Evolutionary conservation across 2,888 invertebrate species (phyloP).

Genomic region (Rhingia campestris): DNA sequence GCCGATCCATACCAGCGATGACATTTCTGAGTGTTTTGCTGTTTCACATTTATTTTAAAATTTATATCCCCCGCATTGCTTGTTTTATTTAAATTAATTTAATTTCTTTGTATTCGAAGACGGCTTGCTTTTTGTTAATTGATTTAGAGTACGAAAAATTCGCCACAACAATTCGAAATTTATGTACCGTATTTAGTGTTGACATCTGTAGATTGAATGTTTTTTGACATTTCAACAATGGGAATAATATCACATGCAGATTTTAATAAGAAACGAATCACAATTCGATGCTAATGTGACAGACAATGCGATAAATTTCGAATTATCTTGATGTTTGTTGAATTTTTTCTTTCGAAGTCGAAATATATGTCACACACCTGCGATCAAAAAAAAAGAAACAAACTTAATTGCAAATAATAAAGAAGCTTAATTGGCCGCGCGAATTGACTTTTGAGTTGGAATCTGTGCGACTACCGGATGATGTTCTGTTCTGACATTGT

Average conservation of each 20-base stretch:
- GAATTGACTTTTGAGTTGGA: slow-evolving; percentile 55
- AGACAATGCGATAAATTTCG: slow-evolving; percentile 42
- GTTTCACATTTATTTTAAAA: slow-evolving; percentile 62
- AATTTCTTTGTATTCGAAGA: not conserved
- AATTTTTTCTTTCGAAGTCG: slow-evolving; percentile 31
- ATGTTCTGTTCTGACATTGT: slow-evolving; percentile 17
- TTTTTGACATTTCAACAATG: slow-evolving; percentile 67
- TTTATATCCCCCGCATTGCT: slow-evolving; percentile 67
- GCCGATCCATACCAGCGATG: slow-evolving; percentile 47
- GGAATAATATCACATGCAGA: slow-evolving; percentile 25
- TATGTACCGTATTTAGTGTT: slow-evolving; percentile 42
- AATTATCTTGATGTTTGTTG: slow-evolving; percentile 30
- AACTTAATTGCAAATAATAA: slow-evolving; percentile 70
- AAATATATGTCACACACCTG: slow-evolving; percentile 66
- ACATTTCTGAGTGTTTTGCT: slow-evolving; percentile 64
- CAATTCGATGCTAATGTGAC: slow-evolving; percentile 58
- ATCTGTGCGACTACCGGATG: slow-evolving; percentile 64
- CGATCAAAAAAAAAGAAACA: slow-evolving; percentile 9
- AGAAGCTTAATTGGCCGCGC: slow-evolving; percentile 69
- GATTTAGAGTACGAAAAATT: slow-evolving; percentile 47
- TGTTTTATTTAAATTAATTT: slow-evolving; percentile 70
- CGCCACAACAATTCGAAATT: slow-evolving; percentile 28
- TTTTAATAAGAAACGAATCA: slow-evolving; percentile 59
- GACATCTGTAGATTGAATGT: slow-evolving; percentile 44
- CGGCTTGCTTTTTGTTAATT: slow-evolving; percentile 42